Base-by-base conservation (phyloP, 2,113 vertebrate genomes). In the Garra rufa region DNA sequence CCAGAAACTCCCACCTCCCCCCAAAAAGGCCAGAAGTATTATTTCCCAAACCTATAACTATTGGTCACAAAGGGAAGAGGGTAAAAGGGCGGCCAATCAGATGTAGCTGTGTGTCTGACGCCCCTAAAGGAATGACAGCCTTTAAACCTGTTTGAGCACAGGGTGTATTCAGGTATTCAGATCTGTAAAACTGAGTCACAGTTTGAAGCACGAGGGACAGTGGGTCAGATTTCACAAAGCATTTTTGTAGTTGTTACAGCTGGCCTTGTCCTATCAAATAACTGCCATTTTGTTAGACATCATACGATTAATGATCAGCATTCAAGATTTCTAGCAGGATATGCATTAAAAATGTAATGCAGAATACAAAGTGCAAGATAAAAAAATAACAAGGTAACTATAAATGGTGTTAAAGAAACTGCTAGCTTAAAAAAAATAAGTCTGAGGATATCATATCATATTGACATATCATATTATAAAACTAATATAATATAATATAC, bases 61-160 rank as follows among this genome's bases (percentile, higher is more conserved):
- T 90, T 94, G 92, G 92, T 83, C 79, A n/a, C 30, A 76, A 10
- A 6, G 10, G 6, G 84, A 87, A 91, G 90, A 88, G n/a, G n/a
- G n/a, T 88, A 90, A 89, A 3, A 55, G 44, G 59, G 77, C 61
- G 85, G 81, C 94, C 93, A 94, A 91, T 93, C 59, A 83, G 28
- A 57, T 5, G 11, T 21, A 5, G 34, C 3, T 6, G 8, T 43
- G 6, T 7, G 15, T 86, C 82, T 61, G 85, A 91, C 89, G 74
- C 91, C 92, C 91, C 71, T 65, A 14, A 67, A 75, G 83, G 46
- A 71, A 81, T 67, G 55, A 28, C 26, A 73, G 26, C 52, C 30
- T 88, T 85, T 76, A 75, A 48, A 48, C 38, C 14, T 3, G 63
- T 52, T 70, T 55, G 5, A 34, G 9, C 9, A 63, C 38, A 59